phyloP scores from a whole-genome alignment of 2,113 vertebrate species.

The Choloepus hoffmanni region DNA sequence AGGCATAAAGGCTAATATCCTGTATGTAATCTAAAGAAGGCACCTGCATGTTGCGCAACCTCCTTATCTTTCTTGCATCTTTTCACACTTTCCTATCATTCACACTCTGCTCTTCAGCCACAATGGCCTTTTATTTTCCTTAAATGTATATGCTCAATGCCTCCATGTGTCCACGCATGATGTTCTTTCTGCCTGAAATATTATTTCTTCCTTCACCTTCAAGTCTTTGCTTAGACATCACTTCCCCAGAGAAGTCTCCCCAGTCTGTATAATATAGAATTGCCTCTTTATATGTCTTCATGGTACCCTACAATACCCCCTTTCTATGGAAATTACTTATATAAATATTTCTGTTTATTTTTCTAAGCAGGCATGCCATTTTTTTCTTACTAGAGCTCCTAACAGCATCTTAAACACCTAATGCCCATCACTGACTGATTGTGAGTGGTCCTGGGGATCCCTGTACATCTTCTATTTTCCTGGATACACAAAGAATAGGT shows the following conservation, averaged over 20 bases:
- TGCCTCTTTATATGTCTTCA: neutral
- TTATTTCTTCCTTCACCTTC: neutral
- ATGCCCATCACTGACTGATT: neutral
- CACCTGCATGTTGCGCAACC: fast-evolving
- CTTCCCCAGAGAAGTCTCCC: neutral
- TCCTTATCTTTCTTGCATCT: neutral
- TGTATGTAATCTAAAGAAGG: neutral
- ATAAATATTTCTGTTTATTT: neutral
- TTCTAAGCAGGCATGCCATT: neutral
- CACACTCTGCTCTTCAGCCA: neutral
- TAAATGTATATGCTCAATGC: neutral
- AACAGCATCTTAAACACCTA: neutral
- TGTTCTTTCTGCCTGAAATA: neutral
- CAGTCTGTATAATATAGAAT: neutral
- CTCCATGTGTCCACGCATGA: neutral
- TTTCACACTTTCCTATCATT: neutral
- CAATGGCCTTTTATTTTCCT: neutral
- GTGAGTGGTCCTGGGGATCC: neutral
- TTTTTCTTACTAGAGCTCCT: neutral
- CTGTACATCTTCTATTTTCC: neutral
- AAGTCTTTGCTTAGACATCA: neutral
- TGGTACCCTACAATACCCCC: neutral
- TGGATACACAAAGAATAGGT: neutral
- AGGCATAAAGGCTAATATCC: neutral
- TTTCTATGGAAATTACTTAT: neutral